Base-by-base conservation (phyloP, 2,113 vertebrate species). In the Tichodroma muraria region DNA sequence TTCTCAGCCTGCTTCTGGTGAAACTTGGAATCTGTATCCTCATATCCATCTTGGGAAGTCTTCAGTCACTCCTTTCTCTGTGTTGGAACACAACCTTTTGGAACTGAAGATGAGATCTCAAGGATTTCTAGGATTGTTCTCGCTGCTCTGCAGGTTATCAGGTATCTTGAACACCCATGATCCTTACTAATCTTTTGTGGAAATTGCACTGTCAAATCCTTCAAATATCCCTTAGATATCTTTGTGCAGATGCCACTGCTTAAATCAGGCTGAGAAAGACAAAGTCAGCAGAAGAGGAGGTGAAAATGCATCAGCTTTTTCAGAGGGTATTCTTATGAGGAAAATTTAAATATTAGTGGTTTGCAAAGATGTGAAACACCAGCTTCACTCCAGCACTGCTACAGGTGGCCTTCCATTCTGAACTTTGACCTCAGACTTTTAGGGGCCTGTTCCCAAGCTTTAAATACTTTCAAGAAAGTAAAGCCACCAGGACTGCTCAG, bases 41-140 rank as follows among this genome's bases (percentile, higher is more conserved):
- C 50, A 85, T 49, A 47, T 82, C 35, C 85, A 35, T 59, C 75
- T 85, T 50, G 69, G 14, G 44, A 89, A 80, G 45, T 47, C 84
- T 69, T 81, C 89, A 66, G 31, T 65, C 53, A 4, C 80, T 85
- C 71, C 56, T 80, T 56, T 84, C 63, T 89, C 72, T 94, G 20
- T 93, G 40, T 50, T 66, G 79, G 45, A 72, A 60, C 47, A 77
- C 71, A 94, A 1, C 54, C 17, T 83, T 87, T 73, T 80, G 87
- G 79, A 93, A 80, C 23, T 42, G 89, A 70, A 83, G 75, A 83
- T 45, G 70, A 65, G 44, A 83, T 71, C 35, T 57, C 68, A 75
- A 73, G 89, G 85, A 95, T 83, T 88, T 91, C 83, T 94, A 77
- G 78, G 79, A 94, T 52, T 91, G 64, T 82, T 95, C 85, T 95